phyloP scores from a whole-genome alignment of 2,797 vertebrate genomes.

The Typhlichthys eigenmanni region DNA sequence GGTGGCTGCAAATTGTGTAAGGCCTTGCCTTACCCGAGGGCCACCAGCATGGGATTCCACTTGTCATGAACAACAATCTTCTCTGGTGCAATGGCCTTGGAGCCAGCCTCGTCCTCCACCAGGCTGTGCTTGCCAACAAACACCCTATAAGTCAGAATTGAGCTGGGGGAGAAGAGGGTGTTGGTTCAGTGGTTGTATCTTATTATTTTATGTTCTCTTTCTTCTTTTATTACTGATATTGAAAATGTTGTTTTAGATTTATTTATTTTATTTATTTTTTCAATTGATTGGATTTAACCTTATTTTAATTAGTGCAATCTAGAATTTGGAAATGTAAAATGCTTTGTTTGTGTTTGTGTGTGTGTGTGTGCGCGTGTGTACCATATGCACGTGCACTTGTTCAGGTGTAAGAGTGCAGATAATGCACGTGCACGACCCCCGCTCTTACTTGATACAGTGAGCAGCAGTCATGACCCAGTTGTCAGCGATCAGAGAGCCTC shows the following conservation, averaged over 20 bases:
- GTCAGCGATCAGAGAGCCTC: conserved; percentile 80
- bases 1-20: too few relatives aligned
- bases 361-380: neutral
- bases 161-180: conserved; percentile 48
- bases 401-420: neutral
- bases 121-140: conserved; percentile 80
- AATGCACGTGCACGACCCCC: conserved; percentile 14
- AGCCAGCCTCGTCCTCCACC: conserved; percentile 63
- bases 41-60: conserved; percentile 76
- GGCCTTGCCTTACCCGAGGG: conserved; percentile 68
- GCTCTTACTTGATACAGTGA: conserved; percentile 81
- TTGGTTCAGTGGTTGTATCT: neutral
- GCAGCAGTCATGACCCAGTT: conserved; percentile 87
- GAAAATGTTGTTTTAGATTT: too few relatives aligned
- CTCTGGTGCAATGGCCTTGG: conserved; percentile 73
- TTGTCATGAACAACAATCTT: conserved; percentile 79
- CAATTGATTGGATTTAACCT: too few relatives aligned
- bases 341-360: too few relatives aligned
- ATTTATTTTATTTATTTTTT: too few relatives aligned
- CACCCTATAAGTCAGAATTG: conserved; percentile 79
- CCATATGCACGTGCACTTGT: neutral
- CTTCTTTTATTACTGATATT: neutral
- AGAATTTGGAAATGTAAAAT: too few relatives aligned
- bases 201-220: too few relatives aligned
- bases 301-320: too few relatives aligned